These are phyloP conservation scores for Cheilosia vulpina DNA, from an alignment of 2,888 invertebrate species.

Conservation along the genomic window DNA sequence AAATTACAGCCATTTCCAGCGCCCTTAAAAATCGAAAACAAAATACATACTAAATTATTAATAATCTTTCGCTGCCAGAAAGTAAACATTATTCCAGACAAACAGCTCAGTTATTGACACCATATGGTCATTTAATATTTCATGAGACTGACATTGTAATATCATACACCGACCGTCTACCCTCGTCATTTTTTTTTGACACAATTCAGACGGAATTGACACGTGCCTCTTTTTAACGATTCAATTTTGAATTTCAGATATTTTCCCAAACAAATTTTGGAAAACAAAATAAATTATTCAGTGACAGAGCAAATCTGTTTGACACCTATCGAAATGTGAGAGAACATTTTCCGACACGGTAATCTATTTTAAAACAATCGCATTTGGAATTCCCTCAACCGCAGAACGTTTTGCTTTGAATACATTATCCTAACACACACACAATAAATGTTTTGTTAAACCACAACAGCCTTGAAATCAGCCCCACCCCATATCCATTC, in stretches of 20 bases:
- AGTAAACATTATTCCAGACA: not conserved
- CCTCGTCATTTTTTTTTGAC: not conserved
- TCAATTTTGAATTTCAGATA: not conserved
- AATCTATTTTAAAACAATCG: not conserved
- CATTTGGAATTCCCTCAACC: not conserved
- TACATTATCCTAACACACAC: not conserved
- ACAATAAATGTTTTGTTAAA: not conserved
- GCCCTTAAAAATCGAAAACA: not conserved
- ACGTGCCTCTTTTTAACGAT: not conserved
- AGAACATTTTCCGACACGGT: no score
- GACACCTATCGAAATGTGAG: not conserved
- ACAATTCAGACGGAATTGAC: not conserved
- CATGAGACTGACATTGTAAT: not conserved
- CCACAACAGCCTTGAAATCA: slow-evolving; percentile 19
- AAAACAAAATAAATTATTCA: not conserved
- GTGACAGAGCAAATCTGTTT: not conserved
- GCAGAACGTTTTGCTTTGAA: not conserved
- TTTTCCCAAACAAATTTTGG: not conserved
- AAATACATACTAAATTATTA: not conserved
- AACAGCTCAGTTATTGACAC: not conserved
- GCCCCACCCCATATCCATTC: slow-evolving; percentile 46
- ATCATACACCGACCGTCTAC: not conserved
- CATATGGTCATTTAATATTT: not conserved
- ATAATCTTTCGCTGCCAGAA: not conserved
- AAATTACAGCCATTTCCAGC: no score